These are phyloP conservation scores for Phoenicopterus ruber DNA, from an alignment of 2,113 vertebrate species.

Conservation along the genomic window DNA sequence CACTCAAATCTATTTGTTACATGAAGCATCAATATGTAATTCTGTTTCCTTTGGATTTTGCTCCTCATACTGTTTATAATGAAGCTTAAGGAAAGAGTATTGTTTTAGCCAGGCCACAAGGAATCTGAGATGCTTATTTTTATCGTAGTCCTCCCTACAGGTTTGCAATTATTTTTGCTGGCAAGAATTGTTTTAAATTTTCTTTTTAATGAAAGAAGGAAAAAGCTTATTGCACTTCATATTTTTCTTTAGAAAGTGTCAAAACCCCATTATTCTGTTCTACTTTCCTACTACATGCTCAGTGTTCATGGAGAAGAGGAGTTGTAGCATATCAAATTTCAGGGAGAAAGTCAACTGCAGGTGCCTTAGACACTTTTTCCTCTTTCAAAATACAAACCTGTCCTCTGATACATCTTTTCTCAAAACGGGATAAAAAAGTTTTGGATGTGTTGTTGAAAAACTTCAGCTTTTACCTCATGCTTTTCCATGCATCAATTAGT, in stretches of 20 bases:
- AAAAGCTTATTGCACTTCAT: not conserved
- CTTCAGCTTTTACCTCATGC: not conserved
- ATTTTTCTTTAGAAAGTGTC: not conserved
- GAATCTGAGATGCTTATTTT: slow-evolving; percentile 26
- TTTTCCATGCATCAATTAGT: not conserved
- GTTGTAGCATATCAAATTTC: not conserved
- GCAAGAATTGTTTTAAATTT: not conserved
- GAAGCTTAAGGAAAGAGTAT: not conserved
- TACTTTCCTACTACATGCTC: not conserved
- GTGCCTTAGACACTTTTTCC: not conserved
- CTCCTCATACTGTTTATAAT: not conserved
- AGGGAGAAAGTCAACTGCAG: not conserved
- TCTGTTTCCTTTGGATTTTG: not conserved
- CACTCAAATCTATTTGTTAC: not conserved
- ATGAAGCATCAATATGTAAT: not conserved
- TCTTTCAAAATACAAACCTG: not conserved
- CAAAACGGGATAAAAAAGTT: not conserved
- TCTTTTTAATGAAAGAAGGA: not conserved
- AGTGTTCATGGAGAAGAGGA: not conserved
- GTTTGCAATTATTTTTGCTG: slow-evolving; percentile 27
- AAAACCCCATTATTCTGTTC: not conserved
- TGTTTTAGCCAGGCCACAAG: slow-evolving; percentile 8
- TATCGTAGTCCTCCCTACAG: not conserved
- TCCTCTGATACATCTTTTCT: not conserved
- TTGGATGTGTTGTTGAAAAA: not conserved